Conservation (phyloP, 2,888 invertebrate species). For the Dione vanillae region DNA sequence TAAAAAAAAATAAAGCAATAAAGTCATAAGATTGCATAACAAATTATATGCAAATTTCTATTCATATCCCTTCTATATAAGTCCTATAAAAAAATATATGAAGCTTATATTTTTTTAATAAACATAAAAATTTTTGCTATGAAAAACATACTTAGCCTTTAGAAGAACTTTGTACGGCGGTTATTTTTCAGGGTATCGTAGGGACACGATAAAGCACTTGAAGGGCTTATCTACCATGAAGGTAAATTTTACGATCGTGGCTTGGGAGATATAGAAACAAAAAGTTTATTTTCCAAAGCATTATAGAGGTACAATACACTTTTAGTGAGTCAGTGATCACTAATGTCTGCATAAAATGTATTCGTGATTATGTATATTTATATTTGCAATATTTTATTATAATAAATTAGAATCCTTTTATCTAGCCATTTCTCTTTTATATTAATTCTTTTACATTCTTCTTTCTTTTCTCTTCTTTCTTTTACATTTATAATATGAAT, state of each 20-base stretch:
- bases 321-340: too few relatives aligned
- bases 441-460: too few relatives aligned
- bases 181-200: not conserved
- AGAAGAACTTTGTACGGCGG: not conserved
- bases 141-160: constrained; percentile 4
- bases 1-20: not conserved
- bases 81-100: too few relatives aligned
- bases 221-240: not conserved
- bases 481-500: too few relatives aligned
- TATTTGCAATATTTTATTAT: too few relatives aligned
- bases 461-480: too few relatives aligned
- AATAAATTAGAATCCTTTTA: too few relatives aligned
- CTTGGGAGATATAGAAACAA: not conserved
- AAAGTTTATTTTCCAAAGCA: too few relatives aligned
- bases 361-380: too few relatives aligned
- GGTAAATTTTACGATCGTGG: not conserved
- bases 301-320: too few relatives aligned
- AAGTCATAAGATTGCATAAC: not conserved
- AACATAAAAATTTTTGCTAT: constrained; percentile 15
- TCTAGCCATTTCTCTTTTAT: too few relatives aligned
- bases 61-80: not conserved
- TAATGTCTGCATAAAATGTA: too few relatives aligned
- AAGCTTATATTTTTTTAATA: constrained; percentile 16
- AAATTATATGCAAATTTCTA: not conserved
- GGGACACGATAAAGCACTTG: constrained; percentile 11